A percentile compares a stretch with the other conserved stretches of the same genome.
Evolutionary conservation across 2,797 vertebrate species (phyloP).

Genomic region (Echeneis naucrates): DNA sequence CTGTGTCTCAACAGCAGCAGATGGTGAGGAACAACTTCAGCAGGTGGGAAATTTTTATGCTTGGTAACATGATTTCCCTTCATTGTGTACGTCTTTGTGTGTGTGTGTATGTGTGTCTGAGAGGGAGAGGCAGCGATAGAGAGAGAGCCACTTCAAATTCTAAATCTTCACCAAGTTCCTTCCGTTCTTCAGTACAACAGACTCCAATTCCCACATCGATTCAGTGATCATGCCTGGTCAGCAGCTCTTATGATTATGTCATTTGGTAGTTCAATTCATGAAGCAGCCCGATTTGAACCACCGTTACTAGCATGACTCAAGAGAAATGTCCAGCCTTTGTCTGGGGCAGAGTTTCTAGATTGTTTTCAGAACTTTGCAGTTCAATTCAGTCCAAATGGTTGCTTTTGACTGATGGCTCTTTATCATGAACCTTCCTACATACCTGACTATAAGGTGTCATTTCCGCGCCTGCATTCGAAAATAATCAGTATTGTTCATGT

Average conservation of each 20-base stretch:
- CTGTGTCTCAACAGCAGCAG: conserved; percentile 80
- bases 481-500: not conserved
- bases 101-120: conserved; percentile 6
- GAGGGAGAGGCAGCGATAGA: not conserved
- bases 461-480: conserved; percentile 15
- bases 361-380: conserved; percentile 32
- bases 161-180: conserved; percentile 36
- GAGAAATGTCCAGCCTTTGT: conserved; percentile 33
- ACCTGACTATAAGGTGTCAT: conserved; percentile 20
- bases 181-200: conserved; percentile 43
- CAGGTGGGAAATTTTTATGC: conserved; percentile 83
- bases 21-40: conserved; percentile 87
- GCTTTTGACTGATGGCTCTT: conserved; percentile 41
- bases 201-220: conserved; percentile 54
- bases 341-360: conserved; percentile 31
- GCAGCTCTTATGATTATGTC: conserved; percentile 61
- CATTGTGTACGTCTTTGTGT: conserved; percentile 40
- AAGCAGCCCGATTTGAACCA: conserved; percentile 32
- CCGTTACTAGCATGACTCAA: conserved; percentile 15
- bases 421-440: conserved; percentile 4
- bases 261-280: conserved; percentile 55
- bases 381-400: conserved; percentile 33
- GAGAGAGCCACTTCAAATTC: conserved; percentile 18
- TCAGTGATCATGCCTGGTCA: conserved; percentile 66
- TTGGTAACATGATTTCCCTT: conserved; percentile 66